Evolutionary conservation across 1,140 invertebrate species (phyloP).

Genomic region (Dendroctonus valens): DNA sequence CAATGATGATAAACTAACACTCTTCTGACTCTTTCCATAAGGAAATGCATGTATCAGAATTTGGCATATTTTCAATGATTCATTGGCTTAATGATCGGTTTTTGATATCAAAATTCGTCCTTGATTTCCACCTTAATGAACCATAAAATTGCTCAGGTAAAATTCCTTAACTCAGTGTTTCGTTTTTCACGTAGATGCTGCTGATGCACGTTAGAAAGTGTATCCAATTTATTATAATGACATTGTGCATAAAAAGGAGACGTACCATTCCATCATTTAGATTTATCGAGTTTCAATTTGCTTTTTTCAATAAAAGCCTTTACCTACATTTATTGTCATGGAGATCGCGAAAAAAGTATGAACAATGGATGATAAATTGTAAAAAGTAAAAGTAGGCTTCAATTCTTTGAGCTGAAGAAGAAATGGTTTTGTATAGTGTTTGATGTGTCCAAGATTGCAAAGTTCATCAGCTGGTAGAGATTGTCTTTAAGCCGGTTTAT

Average conservation of each 20-base stretch:
- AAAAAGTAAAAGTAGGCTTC: constrained; percentile 18
- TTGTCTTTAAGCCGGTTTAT: too few species aligned
- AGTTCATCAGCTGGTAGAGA: too few species aligned
- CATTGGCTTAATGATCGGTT: neutral
- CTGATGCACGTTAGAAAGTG: constrained; percentile 11
- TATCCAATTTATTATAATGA: constrained; percentile 21
- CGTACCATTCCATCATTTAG: constrained; percentile 1
- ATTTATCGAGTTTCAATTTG: constrained; percentile 15
- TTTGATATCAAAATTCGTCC: neutral
- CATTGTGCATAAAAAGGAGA: constrained; percentile 9
- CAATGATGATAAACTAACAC: too few species aligned
- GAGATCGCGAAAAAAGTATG: neutral
- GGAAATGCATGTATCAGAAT: neutral
- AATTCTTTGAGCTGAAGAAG: too few species aligned
- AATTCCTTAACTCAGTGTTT: neutral
- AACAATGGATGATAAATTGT: constrained; percentile 1
- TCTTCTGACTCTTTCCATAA: neutral
- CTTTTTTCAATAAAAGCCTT: constrained; percentile 15
- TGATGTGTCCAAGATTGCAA: too few species aligned
- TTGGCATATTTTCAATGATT: neutral
- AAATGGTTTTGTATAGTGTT: too few species aligned
- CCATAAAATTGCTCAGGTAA: neutral
- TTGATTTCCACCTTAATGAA: neutral
- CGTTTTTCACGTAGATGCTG: neutral
- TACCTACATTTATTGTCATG: constrained; percentile 6